Base-by-base conservation (phyloP, 1,140 invertebrate species). In the Ectropis grisescens region DNA sequence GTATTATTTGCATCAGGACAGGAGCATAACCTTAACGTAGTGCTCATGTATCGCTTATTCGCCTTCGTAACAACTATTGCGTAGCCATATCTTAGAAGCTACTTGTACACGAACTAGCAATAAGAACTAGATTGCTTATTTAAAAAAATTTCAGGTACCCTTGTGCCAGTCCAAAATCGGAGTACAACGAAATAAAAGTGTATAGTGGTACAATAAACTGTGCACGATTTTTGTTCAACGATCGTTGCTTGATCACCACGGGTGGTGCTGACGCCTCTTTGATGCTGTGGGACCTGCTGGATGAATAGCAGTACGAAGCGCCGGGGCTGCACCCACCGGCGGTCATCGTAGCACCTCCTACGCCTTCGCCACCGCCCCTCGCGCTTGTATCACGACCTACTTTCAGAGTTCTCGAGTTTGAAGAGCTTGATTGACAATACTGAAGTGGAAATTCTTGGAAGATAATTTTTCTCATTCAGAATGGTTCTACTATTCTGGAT, bases 191-290 rank as follows among this genome's bases (percentile, higher is more conserved):
- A 65, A 90, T 91, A 45, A 94, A 94, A 65, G 93, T 95, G 0
- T 96, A 97, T 84, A 94, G 93, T 28, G 92, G 93, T 29, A 87
- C 93, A 64, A 87, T 97, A 33, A 93, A 92, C 4, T 88, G 88
- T 31, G 90, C 91, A 1, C 86, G 92, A 28, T 95, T 95, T 70
- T 78, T 94, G 1, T 93, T 89, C 80, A 93, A 94, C 52, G 94
- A 97, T 70, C 87, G 92, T 19, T 92, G 93, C 43, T 82, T 97
- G 9, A 89, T 96, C 6, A 95, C 92, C 1, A 91, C 94, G 3
- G 95, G 95, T 11, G 95, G 94, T n/a, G 91, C 90, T 49, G 95
- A 98, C 67, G 95, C 93, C 29, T 89, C 93, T 24, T 85, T 98
- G 2, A 93, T 98, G 91, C 87, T 97, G 48, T 98, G 95, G 95